Conservation (phyloP, 2,113 vertebrate genomes). For the Microcebus tavaratra region DNA sequence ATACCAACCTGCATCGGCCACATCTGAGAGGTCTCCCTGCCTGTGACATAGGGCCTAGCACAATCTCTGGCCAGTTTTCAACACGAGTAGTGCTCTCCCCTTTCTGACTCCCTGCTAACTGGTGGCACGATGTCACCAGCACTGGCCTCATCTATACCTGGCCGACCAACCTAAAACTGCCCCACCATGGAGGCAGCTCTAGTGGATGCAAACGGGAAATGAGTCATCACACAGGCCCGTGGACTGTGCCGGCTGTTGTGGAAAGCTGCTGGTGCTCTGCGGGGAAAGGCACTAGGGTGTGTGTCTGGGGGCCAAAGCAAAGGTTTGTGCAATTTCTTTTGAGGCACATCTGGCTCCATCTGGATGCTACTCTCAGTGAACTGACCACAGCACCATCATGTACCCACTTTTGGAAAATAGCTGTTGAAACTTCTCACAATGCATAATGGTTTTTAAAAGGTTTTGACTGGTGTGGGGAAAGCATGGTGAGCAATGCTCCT, state of each 20-base stretch:
- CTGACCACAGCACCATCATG: background rate
- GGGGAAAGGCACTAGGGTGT: background rate
- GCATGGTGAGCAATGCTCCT: background rate
- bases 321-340: background rate
- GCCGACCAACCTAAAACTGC: background rate
- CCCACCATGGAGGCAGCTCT: background rate
- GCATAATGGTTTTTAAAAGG: background rate
- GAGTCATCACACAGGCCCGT: fast-evolving
- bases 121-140: background rate
- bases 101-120: background rate
- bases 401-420: background rate
- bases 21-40: background rate
- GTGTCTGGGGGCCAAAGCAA: background rate
- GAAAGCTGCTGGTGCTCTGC: background rate
- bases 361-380: too few relatives aligned
- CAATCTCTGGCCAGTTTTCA: background rate
- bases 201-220: background rate
- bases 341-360: background rate
- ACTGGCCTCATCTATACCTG: slow-evolving; percentile 4
- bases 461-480: background rate
- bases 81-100: background rate
- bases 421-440: background rate
- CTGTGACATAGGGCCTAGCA: background rate
- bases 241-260: background rate
- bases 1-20: too few relatives aligned